Evolutionary conservation across 1,140 invertebrate genomes (phyloP), one percentile per base, ranked within the genome.

Genomic region (Geopemphigus sp.): DNA sequence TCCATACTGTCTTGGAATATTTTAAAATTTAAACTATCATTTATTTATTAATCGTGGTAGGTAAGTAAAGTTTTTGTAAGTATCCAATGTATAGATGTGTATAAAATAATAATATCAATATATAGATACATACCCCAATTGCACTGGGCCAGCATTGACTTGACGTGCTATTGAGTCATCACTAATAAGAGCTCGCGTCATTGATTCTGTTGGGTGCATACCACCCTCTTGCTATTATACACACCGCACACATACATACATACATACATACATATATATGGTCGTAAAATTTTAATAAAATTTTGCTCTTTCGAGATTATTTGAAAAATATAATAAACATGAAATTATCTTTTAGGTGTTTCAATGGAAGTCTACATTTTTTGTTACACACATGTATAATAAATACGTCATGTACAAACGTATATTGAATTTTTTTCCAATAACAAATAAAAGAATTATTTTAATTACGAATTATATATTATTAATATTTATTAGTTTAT

Each of bases 151-250:
- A 57, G 83, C 83, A 87, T 92, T 87, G 84, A 89, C 88, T 89
- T 92, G 92, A 88, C 90, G 90, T 85, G 89, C 90, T 87, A 93
- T 92, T 87, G 91, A 91, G 88, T 95, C 93, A 87, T 94, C 93
- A 87, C 91, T 93, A 88, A 94, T 94, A 87, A 94, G 90, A 87
- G 93, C 93, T 85, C 93, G 91, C 86, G 93, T 94, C 93, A 95
- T 94, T 87, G 93, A 94, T 87, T 95, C 93, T 86, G 93, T 94
- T 88, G 92, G 91, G 88, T 91, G 93, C 85, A 92, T 89, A 88
- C 92, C 93, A 89, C 93, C 93, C 89, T 94, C 93, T 90, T 94
- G 93, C 92, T 94, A 90, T 87, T 88, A 57, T 78, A 78, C 85
- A 87, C 88, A 86, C 87, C 86, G 88, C 85, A 87, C 86, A 89